These are phyloP conservation scores for Chrysoperla carnea DNA, from an alignment of 1,140 invertebrate genomes.

Conservation along the genomic window DNA sequence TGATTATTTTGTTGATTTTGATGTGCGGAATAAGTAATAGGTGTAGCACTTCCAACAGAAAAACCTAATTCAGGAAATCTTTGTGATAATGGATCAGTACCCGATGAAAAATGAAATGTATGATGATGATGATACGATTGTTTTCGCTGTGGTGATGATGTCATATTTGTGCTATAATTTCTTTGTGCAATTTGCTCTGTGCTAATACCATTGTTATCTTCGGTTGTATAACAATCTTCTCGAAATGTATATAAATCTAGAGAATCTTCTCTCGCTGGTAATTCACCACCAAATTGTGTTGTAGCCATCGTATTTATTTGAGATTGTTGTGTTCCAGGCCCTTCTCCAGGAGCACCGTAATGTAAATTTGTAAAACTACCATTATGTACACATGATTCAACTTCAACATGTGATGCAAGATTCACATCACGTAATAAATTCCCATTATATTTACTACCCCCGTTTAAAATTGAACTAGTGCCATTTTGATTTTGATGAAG, in stretches of 20 bases:
- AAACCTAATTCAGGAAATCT: not conserved
- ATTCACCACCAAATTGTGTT: slow-evolving; percentile 16
- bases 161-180: slow-evolving; percentile 5
- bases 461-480: slow-evolving; percentile 1
- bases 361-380: slow-evolving; percentile 47
- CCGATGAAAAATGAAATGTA: not conserved
- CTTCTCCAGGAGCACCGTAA: slow-evolving; percentile 24
- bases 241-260: slow-evolving; percentile 44
- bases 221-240: slow-evolving; percentile 45
- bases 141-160: too few relatives aligned
- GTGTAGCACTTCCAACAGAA: not conserved
- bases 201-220: slow-evolving; percentile 21
- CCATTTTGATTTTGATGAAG: not conserved
- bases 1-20: slow-evolving; percentile 8
- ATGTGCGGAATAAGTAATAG: slow-evolving; percentile 6
- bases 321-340: slow-evolving; percentile 12
- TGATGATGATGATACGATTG: too few relatives aligned
- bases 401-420: slow-evolving; percentile 33
- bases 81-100: not conserved
- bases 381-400: slow-evolving; percentile 39
- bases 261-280: slow-evolving; percentile 38
- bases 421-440: slow-evolving; percentile 31
- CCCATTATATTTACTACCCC: slow-evolving; percentile 17
- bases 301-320: slow-evolving; percentile 5
- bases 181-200: slow-evolving; percentile 8